These are phyloP conservation scores for Hiodon tergisus DNA, from an alignment of 2,113 vertebrate species.

Conservation along the genomic window DNA sequence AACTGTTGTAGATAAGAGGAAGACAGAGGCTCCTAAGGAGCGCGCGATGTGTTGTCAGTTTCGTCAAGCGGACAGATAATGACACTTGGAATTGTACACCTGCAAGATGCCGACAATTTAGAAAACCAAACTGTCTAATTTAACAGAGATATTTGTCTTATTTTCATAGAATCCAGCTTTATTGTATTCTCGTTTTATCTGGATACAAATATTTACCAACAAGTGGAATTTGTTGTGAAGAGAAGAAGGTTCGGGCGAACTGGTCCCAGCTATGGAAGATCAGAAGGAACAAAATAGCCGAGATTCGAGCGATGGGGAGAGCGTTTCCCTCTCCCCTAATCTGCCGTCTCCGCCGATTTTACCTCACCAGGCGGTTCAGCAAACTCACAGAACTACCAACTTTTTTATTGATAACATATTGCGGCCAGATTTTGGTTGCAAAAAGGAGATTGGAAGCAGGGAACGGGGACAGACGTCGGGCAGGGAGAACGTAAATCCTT, in stretches of 20 bases:
- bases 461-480: constrained; percentile 70
- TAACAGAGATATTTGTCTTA: constrained; percentile 32
- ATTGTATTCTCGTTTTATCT: neutral
- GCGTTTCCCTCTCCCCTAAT: constrained; percentile 75
- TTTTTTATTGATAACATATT: constrained; percentile 96
- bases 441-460: constrained; percentile 70
- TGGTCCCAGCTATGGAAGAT: constrained; percentile 70
- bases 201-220: constrained; percentile 57
- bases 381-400: constrained; percentile 83
- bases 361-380: constrained; percentile 72
- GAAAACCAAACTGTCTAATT: constrained; percentile 20
- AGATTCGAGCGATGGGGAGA: constrained; percentile 76
- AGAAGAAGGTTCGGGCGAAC: constrained; percentile 45
- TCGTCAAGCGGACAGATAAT: constrained; percentile 57
- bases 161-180: no score
- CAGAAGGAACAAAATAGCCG: constrained; percentile 65
- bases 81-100: constrained; percentile 52
- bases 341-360: constrained; percentile 65
- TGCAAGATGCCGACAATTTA: constrained; percentile 43
- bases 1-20: constrained; percentile 73
- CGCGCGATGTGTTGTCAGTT: constrained; percentile 64
- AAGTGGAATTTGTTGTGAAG: constrained; percentile 65
- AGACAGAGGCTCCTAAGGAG: constrained; percentile 49
- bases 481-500: constrained; percentile 75
- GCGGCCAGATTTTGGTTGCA: constrained; percentile 90